Base-by-base conservation (phyloP, 2,797 vertebrate species). In the Leptodactylus fallax region DNA sequence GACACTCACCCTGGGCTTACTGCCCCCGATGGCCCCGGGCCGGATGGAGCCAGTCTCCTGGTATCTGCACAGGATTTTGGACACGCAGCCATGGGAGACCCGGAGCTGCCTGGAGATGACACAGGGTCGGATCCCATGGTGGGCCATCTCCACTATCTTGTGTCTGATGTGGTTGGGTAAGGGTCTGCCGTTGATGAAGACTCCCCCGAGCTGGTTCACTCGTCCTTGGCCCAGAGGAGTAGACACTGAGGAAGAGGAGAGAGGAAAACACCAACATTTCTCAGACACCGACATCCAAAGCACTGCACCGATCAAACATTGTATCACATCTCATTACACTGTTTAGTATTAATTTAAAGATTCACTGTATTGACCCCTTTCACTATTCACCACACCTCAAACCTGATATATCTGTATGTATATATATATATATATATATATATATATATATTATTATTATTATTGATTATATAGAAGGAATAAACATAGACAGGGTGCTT, bases 81-180 rank as follows among this genome's bases (percentile, higher is more conserved):
- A 99, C 74, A 99, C 98, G 17, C 98, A 99, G n/a, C 98, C 98
- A 69, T 99, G 98, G 87, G 98, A 99, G 77, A 99, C 98, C 1
- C 98, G 95, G 63, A 99, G 93, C 93, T 99, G 98, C 87, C 98
- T 94, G 90, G 98, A 99, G 94, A 99, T 99, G 88, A 99, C 98
- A 82, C 98, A 99, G 92, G 98, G 98, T 87, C 98, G 94, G 94
- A 99, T 99, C 88, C 98, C 98, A 76, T 99, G 98, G 90, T 99
- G 98, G 14, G 98, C 98, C 98, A 99, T 99, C 93, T 99, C 98
- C 92, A 99, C 98, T 82, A 99, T 99, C 95, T 99, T 99, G 93
- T 99, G 98, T 61, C 98, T 96, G 93, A 99, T 99, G 91, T 99
- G 98, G 93, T 99, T 99, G 82, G 98, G 98, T 88, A 99, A 92